Conservation (phyloP, 2,797 vertebrate genomes). For the Crenuchus spilurus region DNA sequence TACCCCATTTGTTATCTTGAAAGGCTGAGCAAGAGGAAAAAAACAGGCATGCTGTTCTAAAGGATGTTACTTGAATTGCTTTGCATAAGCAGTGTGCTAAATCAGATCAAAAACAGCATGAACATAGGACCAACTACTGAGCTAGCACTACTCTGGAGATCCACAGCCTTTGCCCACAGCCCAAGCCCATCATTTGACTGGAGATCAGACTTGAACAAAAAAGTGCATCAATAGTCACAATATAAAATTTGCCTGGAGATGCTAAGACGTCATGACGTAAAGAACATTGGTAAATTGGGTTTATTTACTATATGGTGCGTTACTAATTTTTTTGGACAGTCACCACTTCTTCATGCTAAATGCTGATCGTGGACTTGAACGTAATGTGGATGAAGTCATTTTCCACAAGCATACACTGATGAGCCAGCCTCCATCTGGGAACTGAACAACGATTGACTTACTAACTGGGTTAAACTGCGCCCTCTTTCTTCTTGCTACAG, state of each 20-base stretch:
- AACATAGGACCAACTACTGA: slow-evolving; percentile 14
- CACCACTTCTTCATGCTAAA: background rate
- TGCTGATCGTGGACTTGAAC: background rate
- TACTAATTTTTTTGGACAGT: slow-evolving; percentile 26
- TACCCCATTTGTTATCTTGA: slow-evolving; percentile 17
- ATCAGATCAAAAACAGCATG: slow-evolving; percentile 14
- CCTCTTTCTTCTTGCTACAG: background rate
- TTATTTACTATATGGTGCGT: background rate
- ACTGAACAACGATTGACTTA: background rate
- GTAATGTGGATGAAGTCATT: slow-evolving; percentile 8
- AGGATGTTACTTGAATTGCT: slow-evolving; percentile 18
- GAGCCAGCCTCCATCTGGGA: slow-evolving; percentile 11
- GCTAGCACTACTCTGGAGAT: background rate
- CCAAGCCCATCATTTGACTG: background rate
- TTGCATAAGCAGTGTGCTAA: slow-evolving; percentile 6
- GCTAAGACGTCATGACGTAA: background rate
- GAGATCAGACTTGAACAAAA: background rate
- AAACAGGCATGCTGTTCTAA: slow-evolving; percentile 18
- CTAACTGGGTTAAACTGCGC: background rate
- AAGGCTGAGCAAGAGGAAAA: background rate
- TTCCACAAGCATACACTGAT: background rate
- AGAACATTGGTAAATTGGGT: too few species aligned
- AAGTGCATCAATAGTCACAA: too few species aligned
- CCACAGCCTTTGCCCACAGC: background rate
- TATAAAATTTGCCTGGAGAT: background rate